Conservation (phyloP, 2,113 vertebrate genomes). For the Epinephelus lanceolatus region DNA sequence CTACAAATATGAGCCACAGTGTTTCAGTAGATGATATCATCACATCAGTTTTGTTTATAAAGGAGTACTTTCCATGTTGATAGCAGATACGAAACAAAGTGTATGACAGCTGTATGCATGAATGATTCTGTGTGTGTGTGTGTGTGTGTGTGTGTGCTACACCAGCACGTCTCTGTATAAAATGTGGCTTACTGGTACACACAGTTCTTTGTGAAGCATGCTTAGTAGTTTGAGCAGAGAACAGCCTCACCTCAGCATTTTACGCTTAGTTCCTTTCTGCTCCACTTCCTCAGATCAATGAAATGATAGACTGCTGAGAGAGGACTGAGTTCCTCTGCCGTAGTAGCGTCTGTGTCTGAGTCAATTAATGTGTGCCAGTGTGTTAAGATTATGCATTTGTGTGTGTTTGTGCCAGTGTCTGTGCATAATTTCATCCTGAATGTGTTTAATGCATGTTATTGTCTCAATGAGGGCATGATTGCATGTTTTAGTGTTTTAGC, state of each 20-base stretch:
- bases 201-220: not conserved
- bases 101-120: too few relatives aligned
- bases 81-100: not conserved
- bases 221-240: conserved; percentile 17
- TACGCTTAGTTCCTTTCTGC: conserved; percentile 49
- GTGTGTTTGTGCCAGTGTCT: not conserved
- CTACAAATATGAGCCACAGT: not conserved
- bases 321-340: not conserved
- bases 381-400: not conserved
- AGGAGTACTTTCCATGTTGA: not conserved
- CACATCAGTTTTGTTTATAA: not conserved
- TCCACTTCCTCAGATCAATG: conserved; percentile 51
- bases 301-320: conserved; percentile 30
- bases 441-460: not conserved
- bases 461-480: not conserved
- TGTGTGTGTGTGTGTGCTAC: not conserved
- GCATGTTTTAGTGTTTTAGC: not conserved
- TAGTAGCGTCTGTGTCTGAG: not conserved
- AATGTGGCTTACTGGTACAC: not conserved
- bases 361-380: not conserved
- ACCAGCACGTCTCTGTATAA: not conserved
- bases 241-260: conserved; percentile 27
- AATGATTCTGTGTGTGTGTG: not conserved
- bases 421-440: not conserved
- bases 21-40: not conserved